phyloP scores from a whole-genome alignment of 1,140 invertebrate genomes.

The Harpegnathos saltator region DNA sequence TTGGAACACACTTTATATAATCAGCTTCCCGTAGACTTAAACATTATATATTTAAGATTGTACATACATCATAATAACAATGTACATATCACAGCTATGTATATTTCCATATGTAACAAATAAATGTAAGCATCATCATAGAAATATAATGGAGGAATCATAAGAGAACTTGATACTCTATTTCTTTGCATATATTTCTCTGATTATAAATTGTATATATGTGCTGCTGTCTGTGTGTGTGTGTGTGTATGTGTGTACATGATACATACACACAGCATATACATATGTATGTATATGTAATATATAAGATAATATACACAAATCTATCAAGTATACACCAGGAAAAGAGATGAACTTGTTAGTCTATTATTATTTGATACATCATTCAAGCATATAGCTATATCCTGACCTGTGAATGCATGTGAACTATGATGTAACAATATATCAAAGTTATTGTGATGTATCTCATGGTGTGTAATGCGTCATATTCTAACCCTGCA shows the following conservation, averaged over 20 bases:
- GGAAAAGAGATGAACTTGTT: constrained; percentile 19
- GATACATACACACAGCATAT: too few species aligned
- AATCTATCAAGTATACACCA: too few species aligned
- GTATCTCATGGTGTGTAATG: background rate
- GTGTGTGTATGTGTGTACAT: too few species aligned
- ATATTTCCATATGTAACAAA: background rate
- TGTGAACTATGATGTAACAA: constrained; percentile 59
- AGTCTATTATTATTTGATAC: constrained; percentile 37
- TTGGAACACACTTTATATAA: background rate
- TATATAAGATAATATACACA: too few species aligned
- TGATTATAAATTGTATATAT: constrained; percentile 27
- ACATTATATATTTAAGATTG: constrained; percentile 9
- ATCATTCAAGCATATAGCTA: constrained; percentile 31
- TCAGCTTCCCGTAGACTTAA: background rate
- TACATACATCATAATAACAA: constrained; percentile 11
- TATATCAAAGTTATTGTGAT: constrained; percentile 40
- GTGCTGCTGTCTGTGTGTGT: too few species aligned
- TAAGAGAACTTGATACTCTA: background rate
- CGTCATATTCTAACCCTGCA: constrained; percentile 4
- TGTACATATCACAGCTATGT: constrained; percentile 29
- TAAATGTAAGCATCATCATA: background rate
- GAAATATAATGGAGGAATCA: constrained; percentile 6
- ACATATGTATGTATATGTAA: background rate
- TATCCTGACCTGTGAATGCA: constrained; percentile 63
- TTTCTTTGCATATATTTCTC: constrained; percentile 14